These are phyloP conservation scores for Pachycephala philippinensis DNA, from an alignment of 2,113 vertebrate species.

Conservation along the genomic window DNA sequence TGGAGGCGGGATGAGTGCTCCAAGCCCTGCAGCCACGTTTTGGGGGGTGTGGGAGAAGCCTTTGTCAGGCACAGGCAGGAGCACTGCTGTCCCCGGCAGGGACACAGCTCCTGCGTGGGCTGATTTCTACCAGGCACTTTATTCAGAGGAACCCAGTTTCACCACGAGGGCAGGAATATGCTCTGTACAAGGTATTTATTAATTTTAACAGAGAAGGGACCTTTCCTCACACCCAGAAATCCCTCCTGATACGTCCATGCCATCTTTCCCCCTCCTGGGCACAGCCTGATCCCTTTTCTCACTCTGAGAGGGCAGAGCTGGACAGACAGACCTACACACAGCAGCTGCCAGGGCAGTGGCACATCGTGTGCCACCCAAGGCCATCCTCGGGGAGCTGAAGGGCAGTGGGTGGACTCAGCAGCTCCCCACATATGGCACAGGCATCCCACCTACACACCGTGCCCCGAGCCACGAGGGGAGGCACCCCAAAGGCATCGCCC, in stretches of 20 bases:
- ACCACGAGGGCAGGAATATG: neutral
- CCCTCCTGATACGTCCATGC: neutral
- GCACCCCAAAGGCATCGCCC: neutral
- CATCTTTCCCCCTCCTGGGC: neutral
- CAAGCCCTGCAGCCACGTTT: fast-evolving
- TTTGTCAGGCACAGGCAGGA: neutral
- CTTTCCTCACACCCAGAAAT: neutral
- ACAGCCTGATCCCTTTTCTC: neutral
- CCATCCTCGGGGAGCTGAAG: neutral
- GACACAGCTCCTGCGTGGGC: neutral
- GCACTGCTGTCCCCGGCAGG: neutral
- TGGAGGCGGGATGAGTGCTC: neutral
- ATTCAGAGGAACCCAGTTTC: neutral
- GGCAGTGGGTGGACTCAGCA: neutral
- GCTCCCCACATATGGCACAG: neutral
- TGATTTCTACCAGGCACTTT: constrained; percentile 48
- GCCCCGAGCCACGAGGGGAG: fast-evolving
- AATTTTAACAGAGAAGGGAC: neutral
- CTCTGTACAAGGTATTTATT: neutral
- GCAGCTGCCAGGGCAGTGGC: neutral
- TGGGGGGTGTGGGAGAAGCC: neutral
- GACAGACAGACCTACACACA: neutral
- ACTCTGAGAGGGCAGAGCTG: neutral
- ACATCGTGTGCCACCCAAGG: fast-evolving
- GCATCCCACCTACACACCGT: neutral